phyloP scores from a whole-genome alignment of 2,797 vertebrate genomes.

The Valencia hispanica region DNA sequence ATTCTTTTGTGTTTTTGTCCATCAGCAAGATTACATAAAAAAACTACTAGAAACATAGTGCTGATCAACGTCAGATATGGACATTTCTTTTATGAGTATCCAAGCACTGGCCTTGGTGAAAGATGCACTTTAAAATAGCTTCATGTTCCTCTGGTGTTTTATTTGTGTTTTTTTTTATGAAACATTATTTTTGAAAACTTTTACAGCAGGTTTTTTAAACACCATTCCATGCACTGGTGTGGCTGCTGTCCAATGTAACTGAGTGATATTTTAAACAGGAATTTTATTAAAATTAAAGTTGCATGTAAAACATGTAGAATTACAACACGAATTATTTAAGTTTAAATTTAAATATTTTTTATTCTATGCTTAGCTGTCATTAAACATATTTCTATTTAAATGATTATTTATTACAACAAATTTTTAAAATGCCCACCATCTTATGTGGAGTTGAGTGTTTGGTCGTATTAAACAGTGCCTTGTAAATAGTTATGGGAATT shows the following conservation, averaged over 20 bases:
- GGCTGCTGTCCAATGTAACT: background rate
- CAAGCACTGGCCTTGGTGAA: background rate
- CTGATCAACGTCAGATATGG: background rate
- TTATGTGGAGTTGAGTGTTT: background rate
- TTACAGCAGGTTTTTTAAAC: background rate
- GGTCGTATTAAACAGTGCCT: background rate
- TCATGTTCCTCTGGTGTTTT: conserved; percentile 1
- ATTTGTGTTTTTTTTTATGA: conserved; percentile 1
- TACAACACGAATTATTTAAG: background rate
- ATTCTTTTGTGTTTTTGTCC: conserved; percentile 14
- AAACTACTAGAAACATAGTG: background rate
- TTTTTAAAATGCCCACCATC: background rate
- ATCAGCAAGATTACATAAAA: conserved; percentile 6
- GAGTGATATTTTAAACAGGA: background rate
- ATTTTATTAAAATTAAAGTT: background rate
- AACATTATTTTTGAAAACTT: background rate
- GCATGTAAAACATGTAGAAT: background rate
- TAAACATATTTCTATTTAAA: background rate
- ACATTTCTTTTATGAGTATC: background rate
- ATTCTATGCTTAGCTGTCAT: no score
- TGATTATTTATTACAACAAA: background rate
- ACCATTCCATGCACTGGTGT: background rate
- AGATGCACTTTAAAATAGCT: background rate
- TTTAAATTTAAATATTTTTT: background rate
- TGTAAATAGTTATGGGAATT: background rate